A percentile compares a stretch with the other conserved stretches of the same genome.
These are phyloP conservation scores for Meghimatium bilineatum DNA, from an alignment of 2,888 invertebrate species.

Conservation along the genomic window DNA sequence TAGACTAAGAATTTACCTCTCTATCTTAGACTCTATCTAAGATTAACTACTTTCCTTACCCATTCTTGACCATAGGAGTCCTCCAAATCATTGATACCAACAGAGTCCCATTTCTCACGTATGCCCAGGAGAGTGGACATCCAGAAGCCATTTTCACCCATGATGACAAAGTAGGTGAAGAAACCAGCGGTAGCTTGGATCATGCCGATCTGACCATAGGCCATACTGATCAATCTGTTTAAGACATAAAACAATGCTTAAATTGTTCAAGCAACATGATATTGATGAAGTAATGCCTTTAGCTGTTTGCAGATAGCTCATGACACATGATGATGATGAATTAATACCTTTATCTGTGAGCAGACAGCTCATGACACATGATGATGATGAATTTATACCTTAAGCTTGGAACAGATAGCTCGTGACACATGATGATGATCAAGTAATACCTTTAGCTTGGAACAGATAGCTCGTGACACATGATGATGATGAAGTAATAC, in stretches of 20 bases:
- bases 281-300: too few species aligned
- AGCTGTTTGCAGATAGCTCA: too few species aligned
- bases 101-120: constrained; percentile 98
- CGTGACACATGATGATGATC: too few species aligned
- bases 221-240: constrained; percentile 94
- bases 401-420: too few species aligned
- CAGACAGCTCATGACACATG: too few species aligned
- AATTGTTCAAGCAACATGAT: not conserved
- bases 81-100: constrained; percentile 97
- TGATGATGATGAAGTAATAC: not conserved
- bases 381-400: too few species aligned
- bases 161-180: constrained; percentile 99
- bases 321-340: too few species aligned
- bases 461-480: too few species aligned
- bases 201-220: constrained; percentile 99
- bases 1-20: too few species aligned
- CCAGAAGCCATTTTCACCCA: constrained; percentile 99
- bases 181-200: constrained; percentile 99
- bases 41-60: constrained; percentile 84
- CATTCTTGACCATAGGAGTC: constrained; percentile 99
- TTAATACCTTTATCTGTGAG: too few species aligned
- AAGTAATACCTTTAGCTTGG: too few species aligned
- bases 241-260: not conserved
- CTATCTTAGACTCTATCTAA: too few species aligned
- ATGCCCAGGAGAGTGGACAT: constrained; percentile 93